These are phyloP conservation scores for Megaptera novaeangliae DNA, from an alignment of 2,113 vertebrate genomes.

Conservation along the genomic window DNA sequence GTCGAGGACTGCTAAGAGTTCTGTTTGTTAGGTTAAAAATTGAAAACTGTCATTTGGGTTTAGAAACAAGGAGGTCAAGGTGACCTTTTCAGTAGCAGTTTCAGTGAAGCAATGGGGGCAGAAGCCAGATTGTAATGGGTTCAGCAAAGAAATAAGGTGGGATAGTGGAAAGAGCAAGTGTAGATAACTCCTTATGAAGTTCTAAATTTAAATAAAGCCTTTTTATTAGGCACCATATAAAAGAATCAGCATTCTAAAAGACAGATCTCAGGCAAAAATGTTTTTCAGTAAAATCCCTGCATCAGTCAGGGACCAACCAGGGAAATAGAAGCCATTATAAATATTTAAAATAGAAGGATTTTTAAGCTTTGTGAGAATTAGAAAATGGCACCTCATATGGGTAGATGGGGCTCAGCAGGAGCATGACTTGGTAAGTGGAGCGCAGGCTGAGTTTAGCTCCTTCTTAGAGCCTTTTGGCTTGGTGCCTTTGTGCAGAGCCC, in stretches of 20 bases:
- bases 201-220: neutral
- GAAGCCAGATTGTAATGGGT: neutral
- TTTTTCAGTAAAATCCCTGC: neutral
- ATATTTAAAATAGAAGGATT: neutral
- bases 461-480: neutral
- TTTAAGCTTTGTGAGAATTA: neutral
- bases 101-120: neutral
- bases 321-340: neutral
- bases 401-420: neutral
- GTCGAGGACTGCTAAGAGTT: neutral
- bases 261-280: neutral
- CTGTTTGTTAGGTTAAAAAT: neutral
- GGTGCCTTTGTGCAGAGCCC: neutral
- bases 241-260: neutral
- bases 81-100: neutral
- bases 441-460: neutral
- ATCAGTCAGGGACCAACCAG: neutral
- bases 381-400: neutral
- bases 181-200: neutral
- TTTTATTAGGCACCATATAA: neutral
- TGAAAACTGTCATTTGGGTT: neutral
- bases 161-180: neutral
- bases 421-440: neutral
- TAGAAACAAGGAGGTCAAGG: neutral
- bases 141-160: neutral